Base-by-base conservation (phyloP, 2,888 invertebrate genomes). In the Erebia ligea region DNA sequence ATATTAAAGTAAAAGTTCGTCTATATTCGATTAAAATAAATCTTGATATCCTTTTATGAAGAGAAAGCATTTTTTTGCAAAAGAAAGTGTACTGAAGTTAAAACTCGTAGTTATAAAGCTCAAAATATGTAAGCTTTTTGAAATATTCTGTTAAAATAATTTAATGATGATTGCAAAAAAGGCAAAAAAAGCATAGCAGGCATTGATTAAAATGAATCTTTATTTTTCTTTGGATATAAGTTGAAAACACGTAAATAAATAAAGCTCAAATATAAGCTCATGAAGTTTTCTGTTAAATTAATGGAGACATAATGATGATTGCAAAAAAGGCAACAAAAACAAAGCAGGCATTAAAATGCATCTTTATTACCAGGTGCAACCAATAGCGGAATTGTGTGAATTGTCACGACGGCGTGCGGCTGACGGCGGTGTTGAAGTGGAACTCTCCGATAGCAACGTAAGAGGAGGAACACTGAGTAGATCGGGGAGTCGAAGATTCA, bases 371-470 rank as follows among this genome's bases (percentile, higher is more conserved):
- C 89, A 97, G 97, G 98, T 99, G 75, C 98, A 98, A 90, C 98
- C 98, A 56, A 98, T 98, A 76, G 97, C 98, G 0, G 98, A 99
- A 90, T 91, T 99, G 80, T 97, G 97, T 79, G 98, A 99, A 90
- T 88, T 98, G 80, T 98, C 97, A 74, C 95, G 97, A 78, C 94
- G 98, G 68, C 96, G 95, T 72, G 92, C 93, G 3, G 91, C 86
- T 0, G 94, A 95, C 78, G 96, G 97, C 80, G 96, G 96, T 1
- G 90, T 84, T 2, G 93, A 92, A 78, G 94, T 96, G 34, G 95
- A 95, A 63, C 92, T 97, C 65, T 95, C 95, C 54, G 96, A 96
- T 78, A 94, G 95, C 81, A 92, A 93, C 77, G 92, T 93, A 4
- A 83, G 93, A 10, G 89, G 97, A 59, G 98, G 98, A 67, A 98